Conservation (phyloP, 2,888 invertebrate species). For the Heliconius erato region DNA sequence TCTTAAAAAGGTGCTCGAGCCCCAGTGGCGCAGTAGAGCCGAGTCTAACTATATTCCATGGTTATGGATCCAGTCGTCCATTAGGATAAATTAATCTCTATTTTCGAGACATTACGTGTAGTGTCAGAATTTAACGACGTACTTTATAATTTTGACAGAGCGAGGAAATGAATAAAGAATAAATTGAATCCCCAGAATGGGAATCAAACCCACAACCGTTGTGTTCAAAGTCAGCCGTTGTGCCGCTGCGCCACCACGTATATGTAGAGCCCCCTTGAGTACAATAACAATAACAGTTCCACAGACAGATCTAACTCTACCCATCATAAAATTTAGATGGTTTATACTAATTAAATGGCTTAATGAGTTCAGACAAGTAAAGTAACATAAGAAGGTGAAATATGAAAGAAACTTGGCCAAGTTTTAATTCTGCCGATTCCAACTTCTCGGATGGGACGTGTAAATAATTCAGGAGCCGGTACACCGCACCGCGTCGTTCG, state of each 20-base stretch:
- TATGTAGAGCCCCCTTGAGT: constrained; percentile 33
- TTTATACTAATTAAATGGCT: constrained; percentile 56
- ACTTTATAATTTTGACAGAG: too few species aligned
- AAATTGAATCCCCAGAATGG: too few species aligned
- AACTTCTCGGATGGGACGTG: constrained; percentile 78
- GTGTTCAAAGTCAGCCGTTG: too few species aligned
- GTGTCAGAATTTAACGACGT: too few species aligned
- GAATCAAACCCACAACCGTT: too few species aligned
- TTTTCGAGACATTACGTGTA: too few species aligned
- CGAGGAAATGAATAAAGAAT: too few species aligned
- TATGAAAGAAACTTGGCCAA: constrained; percentile 74
- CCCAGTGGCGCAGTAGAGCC: too few species aligned
- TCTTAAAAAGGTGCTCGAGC: background rate
- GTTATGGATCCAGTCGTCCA: background rate
- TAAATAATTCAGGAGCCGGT: constrained; percentile 78
- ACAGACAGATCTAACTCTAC: constrained; percentile 52
- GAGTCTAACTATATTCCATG: constrained; percentile 33
- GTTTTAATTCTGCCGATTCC: constrained; percentile 82
- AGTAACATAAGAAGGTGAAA: constrained; percentile 70
- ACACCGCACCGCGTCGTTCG: constrained; percentile 66
- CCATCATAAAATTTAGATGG: constrained; percentile 1
- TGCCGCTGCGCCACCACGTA: background rate
- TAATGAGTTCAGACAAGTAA: constrained; percentile 53
- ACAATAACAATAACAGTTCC: constrained; percentile 58
- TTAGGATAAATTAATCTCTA: too few species aligned